Base-by-base conservation (phyloP, 2,113 vertebrate genomes). In the Catharus minimus region DNA sequence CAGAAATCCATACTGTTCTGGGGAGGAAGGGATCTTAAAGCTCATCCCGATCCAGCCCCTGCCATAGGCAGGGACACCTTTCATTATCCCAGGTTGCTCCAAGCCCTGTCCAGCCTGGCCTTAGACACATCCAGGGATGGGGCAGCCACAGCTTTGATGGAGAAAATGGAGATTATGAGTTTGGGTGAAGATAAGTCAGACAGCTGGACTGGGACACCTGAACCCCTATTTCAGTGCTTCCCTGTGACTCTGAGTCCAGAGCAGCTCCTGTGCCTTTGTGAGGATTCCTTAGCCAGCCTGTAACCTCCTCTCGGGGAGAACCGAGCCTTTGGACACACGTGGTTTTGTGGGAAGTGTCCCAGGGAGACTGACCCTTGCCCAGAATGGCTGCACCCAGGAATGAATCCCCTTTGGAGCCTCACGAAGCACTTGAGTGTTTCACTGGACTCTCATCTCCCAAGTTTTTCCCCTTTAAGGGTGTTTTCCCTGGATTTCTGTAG, bases 371-470 rank as follows among this genome's bases (percentile, higher is more conserved):
- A 86, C 36, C 92, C 47, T 94, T 92, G 82, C 56, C 72, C 90
- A 74, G 92, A 83, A n/a, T 39, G 49, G 41, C 80, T 52, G 62
- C 21, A 33, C 6, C 3, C 44, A 14, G 56, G 75, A 26, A 2
- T 27, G 49, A 68, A 39, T 50, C 19, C 71, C 67, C 36, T 72
- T 16, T 46, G 57, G 72, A 71, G 46, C 66, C 69, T 78, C 38
- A 24, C 0, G 2, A 82, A 46, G 38, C 1, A 0, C 33, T 33
- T 7, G 17, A 66, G 20, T 1, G 0, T 58, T 73, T 67, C 61
- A 6, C 15, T 24, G 55, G 66, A 18, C 38, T 82, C 33, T 41
- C 0, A 1, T 36, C 32, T 57, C 30, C n/a, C 38, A 20, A 6
- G 39, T 24, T 73, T 53, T 69, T 24, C 67, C 21, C 12, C 32